A percentile compares a stretch with the other conserved stretches of the same genome.
Conservation (phyloP, 2,797 vertebrate species). For the Carduelis carduelis region DNA sequence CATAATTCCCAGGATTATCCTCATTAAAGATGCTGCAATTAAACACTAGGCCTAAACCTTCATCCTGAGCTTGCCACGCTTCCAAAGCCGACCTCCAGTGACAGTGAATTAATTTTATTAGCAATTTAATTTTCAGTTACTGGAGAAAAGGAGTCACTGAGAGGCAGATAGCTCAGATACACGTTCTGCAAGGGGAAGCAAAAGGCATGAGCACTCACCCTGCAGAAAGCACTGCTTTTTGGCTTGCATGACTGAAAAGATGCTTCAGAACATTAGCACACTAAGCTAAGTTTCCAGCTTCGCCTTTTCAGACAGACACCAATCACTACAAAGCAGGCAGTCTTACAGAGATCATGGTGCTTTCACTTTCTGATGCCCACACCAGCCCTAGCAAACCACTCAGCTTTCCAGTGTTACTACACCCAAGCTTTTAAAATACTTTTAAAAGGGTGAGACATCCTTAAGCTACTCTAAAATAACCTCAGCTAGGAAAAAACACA, state of each 20-base stretch:
- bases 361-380: background rate
- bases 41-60: background rate
- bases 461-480: background rate
- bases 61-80: background rate
- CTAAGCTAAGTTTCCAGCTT: background rate
- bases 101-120: background rate
- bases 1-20: background rate
- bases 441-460: background rate
- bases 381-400: background rate
- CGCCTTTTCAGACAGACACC: background rate
- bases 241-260: background rate
- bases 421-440: background rate
- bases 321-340: background rate
- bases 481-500: background rate
- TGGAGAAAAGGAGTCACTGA: background rate
- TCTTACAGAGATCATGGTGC: background rate
- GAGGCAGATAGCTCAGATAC: background rate
- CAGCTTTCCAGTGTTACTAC: background rate
- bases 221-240: background rate
- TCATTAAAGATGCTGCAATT: background rate
- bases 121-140: background rate
- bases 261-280: background rate
- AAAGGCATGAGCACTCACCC: background rate
- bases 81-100: background rate
- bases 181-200: accelerated